Conservation (phyloP, 2,888 invertebrate genomes). For the Isotomurus palustris region DNA sequence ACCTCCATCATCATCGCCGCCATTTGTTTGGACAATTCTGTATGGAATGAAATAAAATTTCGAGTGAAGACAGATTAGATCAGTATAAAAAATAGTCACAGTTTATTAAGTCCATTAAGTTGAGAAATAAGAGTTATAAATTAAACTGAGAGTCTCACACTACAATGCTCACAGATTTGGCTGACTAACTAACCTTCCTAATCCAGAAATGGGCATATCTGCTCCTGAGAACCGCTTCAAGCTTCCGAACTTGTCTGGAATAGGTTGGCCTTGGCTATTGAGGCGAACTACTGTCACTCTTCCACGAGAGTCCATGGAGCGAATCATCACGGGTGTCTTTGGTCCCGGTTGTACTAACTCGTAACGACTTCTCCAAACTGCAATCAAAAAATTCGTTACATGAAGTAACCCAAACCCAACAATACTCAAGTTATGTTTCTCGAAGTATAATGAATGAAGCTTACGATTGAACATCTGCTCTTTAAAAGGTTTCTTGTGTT, state of each 20-base stretch:
- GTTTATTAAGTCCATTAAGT: too few relatives aligned
- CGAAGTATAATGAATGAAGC: too few relatives aligned
- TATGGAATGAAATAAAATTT: not conserved
- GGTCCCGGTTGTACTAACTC: constrained; percentile 42
- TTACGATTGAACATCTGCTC: constrained; percentile 35
- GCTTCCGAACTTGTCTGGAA: constrained; percentile 23
- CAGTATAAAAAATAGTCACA: too few relatives aligned
- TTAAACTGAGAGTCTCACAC: too few relatives aligned
- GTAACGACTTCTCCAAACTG: constrained; percentile 42
- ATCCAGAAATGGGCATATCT: constrained; percentile 9
- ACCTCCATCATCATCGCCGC: constrained; percentile 23
- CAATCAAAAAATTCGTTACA: constrained; percentile 2
- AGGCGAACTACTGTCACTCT: constrained; percentile 39
- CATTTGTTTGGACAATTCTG: not conserved
- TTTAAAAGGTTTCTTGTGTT: constrained; percentile 33
- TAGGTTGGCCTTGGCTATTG: constrained; percentile 33
- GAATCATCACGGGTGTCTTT: constrained; percentile 40
- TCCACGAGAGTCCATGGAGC: constrained; percentile 40
- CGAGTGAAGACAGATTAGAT: too few relatives aligned
- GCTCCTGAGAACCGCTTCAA: not conserved
- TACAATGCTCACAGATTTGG: not conserved
- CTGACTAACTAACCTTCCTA: constrained; percentile 8
- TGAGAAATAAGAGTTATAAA: too few relatives aligned
- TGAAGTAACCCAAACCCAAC: not conserved
- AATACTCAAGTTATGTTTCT: too few relatives aligned